phyloP scores from a whole-genome alignment of 2,888 invertebrate species.

The Drosophila atripex region DNA sequence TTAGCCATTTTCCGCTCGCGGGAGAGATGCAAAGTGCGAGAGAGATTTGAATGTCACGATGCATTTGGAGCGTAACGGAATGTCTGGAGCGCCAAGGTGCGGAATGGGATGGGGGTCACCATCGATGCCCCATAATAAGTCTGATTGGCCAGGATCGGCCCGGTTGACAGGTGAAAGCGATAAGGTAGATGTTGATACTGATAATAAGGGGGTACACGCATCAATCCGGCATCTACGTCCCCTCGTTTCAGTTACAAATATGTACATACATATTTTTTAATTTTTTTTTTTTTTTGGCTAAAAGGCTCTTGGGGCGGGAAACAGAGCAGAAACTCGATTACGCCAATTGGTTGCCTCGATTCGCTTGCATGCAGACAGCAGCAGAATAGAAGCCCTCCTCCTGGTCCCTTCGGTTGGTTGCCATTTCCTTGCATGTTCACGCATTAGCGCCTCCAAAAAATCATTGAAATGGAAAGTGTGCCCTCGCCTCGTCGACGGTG shows the following conservation, averaged over 20 bases:
- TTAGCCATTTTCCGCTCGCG: constrained; percentile 16
- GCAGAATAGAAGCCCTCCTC: background rate
- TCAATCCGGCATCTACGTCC: background rate
- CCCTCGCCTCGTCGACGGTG: constrained; percentile 4
- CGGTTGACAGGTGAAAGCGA: constrained; percentile 54
- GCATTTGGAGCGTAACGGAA: constrained; percentile 44
- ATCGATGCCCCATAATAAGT: constrained; percentile 53
- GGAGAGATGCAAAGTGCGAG: constrained; percentile 20
- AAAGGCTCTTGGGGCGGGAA: constrained; percentile 27
- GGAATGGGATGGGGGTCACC: constrained; percentile 15
- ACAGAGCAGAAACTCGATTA: constrained; percentile 61
- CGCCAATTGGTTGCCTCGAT: constrained; percentile 45
- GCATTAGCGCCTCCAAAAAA: constrained; percentile 47
- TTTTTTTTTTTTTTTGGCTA: background rate
- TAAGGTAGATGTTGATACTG: constrained; percentile 28
- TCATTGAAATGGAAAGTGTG: constrained; percentile 61
- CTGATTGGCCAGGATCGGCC: background rate
- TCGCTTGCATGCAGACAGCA: constrained; percentile 34
- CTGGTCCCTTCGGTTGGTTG: background rate
- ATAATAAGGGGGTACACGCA: background rate
- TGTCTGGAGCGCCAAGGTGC: too few relatives aligned
- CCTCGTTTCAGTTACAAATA: background rate
- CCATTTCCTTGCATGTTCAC: constrained; percentile 35
- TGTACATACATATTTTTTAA: background rate
- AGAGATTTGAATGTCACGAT: constrained; percentile 69